A percentile compares a stretch with the other conserved stretches of the same genome.
These are phyloP conservation scores for Podabrus alpinus DNA, from an alignment of 2,888 invertebrate genomes.

Conservation along the genomic window DNA sequence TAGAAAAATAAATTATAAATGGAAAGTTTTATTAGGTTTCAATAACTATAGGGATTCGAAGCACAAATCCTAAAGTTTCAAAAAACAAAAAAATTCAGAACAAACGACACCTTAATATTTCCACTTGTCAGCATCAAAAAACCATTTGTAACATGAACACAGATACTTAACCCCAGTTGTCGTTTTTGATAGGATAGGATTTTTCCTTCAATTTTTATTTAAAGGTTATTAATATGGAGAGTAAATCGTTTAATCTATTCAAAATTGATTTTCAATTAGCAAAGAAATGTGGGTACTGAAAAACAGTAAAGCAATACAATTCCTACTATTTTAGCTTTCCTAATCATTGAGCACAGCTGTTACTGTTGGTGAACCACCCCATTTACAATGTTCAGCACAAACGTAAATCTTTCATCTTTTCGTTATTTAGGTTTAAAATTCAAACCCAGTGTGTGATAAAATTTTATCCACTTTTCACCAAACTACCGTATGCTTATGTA, in stretches of 20 bases:
- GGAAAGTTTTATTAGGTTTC: not conserved
- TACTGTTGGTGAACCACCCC: not conserved
- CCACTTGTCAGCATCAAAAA: not conserved
- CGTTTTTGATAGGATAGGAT: not conserved
- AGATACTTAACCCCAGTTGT: not conserved
- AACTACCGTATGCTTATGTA: not conserved
- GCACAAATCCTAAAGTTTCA: not conserved
- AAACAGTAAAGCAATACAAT: not conserved
- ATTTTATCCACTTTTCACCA: not conserved
- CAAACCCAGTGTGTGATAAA: not conserved
- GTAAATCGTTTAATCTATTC: not conserved
- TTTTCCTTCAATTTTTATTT: not conserved
- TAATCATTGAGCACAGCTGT: not conserved
- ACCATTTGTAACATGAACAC: not conserved
- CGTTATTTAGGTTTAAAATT: not conserved
- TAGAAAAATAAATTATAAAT: not conserved
- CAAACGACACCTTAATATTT: not conserved
- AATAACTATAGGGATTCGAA: not conserved
- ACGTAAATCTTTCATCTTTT: not conserved
- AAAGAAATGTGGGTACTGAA: not conserved
- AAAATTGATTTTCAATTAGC: conserved; percentile 3
- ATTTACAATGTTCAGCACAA: not conserved
- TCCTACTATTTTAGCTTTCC: not conserved
- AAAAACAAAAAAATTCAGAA: not conserved
- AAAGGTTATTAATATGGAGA: not conserved